These are phyloP conservation scores for Malacoctenus gilli DNA, from an alignment of 2,797 vertebrate species.

Conservation along the genomic window DNA sequence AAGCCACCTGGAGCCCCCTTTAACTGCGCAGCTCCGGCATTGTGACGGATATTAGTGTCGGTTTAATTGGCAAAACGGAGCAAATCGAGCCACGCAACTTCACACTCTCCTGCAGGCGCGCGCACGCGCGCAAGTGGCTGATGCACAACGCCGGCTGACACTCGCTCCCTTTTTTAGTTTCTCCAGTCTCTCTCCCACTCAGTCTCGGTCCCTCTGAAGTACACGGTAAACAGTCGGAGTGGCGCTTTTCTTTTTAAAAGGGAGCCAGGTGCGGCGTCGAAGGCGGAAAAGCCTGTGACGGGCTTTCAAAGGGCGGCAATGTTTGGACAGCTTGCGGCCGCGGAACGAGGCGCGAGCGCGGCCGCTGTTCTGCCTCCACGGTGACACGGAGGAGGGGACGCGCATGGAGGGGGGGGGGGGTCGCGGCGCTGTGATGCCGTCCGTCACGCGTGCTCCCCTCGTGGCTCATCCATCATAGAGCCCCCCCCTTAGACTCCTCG, in stretches of 20 bases:
- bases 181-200: slow-evolving; percentile 27
- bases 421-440: slow-evolving; percentile 34
- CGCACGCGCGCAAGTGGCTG: slow-evolving; percentile 2
- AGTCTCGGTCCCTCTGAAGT: slow-evolving; percentile 41
- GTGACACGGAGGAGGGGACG: slow-evolving; percentile 28
- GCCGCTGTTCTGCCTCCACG: slow-evolving; percentile 32
- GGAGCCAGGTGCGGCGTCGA: slow-evolving; percentile 40
- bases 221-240: slow-evolving; percentile 35
- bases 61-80: slow-evolving; percentile 58
- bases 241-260: slow-evolving; percentile 49
- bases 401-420: slow-evolving; percentile 7
- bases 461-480: slow-evolving; percentile 31
- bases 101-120: slow-evolving; percentile 23
- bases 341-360: slow-evolving; percentile 31
- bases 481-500: slow-evolving; percentile 3
- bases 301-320: slow-evolving; percentile 48
- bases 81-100: slow-evolving; percentile 46
- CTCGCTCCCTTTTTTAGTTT: slow-evolving; percentile 6
- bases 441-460: slow-evolving; percentile 36
- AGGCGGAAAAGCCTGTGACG: slow-evolving; percentile 38
- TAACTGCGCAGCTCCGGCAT: slow-evolving; percentile 34
- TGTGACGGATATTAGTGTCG: slow-evolving; percentile 41
- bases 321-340: slow-evolving; percentile 59
- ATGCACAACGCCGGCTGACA: slow-evolving; percentile 18
- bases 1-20: slow-evolving; percentile 41